Conservation (phyloP, 2,113 vertebrate species). For the Phaetusa simplex region DNA sequence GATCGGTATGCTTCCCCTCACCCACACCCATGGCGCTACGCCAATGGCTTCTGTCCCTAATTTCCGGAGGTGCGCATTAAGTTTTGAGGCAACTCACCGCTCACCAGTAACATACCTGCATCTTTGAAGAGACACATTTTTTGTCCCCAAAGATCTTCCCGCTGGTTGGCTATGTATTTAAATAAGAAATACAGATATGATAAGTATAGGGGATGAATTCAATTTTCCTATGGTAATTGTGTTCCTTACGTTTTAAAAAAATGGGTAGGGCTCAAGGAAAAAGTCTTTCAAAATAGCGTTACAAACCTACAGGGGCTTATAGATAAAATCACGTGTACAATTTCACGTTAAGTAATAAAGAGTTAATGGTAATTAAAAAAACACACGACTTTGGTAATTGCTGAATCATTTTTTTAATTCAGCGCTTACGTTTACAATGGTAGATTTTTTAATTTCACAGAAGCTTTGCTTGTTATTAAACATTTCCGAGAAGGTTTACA, state of each 20-base stretch:
- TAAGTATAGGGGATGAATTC: not conserved
- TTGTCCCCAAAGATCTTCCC: not conserved
- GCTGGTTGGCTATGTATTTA: slow-evolving; percentile 48
- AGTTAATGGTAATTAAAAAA: slow-evolving; percentile 67
- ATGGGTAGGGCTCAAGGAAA: not conserved
- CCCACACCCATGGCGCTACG: slow-evolving; percentile 37
- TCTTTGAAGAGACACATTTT: not conserved
- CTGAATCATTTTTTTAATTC: slow-evolving; percentile 65
- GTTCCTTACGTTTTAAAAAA: not conserved
- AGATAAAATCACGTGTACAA: slow-evolving; percentile 51
- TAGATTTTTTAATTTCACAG: slow-evolving; percentile 49
- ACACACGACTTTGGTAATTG: slow-evolving; percentile 21
- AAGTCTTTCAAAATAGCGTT: slow-evolving; percentile 1
- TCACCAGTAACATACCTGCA: slow-evolving; percentile 16
- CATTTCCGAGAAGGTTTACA: slow-evolving; percentile 61
- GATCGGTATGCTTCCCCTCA: slow-evolving; percentile 6
- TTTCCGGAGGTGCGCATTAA: not conserved
- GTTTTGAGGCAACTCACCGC: slow-evolving; percentile 20
- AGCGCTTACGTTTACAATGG: slow-evolving; percentile 22
- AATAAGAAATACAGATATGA: slow-evolving; percentile 3
- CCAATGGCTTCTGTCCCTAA: slow-evolving; percentile 1
- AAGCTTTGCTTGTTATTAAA: slow-evolving; percentile 66
- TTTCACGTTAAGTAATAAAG: slow-evolving; percentile 51
- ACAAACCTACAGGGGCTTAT: slow-evolving; percentile 37
- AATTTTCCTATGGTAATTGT: not conserved